Percentiles rank a stretch among this genome's conserved stretches.
Evolutionary conservation across 1,140 invertebrate species (phyloP).

Genomic region (Hydropsyche tenuis): DNA sequence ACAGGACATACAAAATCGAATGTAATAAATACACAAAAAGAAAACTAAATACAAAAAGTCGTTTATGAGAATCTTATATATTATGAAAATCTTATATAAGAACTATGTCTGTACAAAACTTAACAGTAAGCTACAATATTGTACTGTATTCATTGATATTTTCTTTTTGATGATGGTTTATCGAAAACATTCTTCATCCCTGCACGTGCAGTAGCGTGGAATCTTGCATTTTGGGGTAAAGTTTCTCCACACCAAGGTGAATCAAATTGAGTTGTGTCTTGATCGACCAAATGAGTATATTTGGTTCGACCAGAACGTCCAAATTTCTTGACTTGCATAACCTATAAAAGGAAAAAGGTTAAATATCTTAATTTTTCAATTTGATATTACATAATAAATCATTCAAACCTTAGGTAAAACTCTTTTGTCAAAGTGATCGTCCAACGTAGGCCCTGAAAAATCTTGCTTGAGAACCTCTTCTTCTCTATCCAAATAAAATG

Average conservation of each 20-base stretch:
- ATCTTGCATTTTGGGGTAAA: constrained; percentile 74
- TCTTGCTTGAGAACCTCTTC: constrained; percentile 93
- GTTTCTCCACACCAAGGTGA: constrained; percentile 96
- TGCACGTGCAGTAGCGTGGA: constrained; percentile 88
- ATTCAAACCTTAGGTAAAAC: constrained; percentile 83
- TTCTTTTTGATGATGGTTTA: constrained; percentile 77
- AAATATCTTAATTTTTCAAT: not conserved
- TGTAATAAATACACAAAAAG: too few species aligned
- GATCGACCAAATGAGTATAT: constrained; percentile 98
- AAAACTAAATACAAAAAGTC: too few species aligned
- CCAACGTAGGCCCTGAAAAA: constrained; percentile 95
- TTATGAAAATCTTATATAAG: too few species aligned
- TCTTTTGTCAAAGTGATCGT: constrained; percentile 99
- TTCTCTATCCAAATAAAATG: constrained; percentile 96
- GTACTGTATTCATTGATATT: constrained; percentile 52
- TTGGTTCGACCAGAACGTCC: constrained; percentile 97
- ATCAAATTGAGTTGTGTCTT: constrained; percentile 98
- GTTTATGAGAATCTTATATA: too few species aligned
- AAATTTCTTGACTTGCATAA: constrained; percentile 99
- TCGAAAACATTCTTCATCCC: constrained; percentile 96
- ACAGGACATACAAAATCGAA: too few species aligned
- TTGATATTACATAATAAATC: not conserved
- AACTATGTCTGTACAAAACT: too few species aligned
- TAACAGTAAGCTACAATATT: not conserved
- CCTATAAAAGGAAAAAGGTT: constrained; percentile 56